A percentile compares a stretch with the other conserved stretches of the same genome.
phyloP scores from a whole-genome alignment of 2,888 invertebrate genomes.

The Lissocephala sabroskyi region DNA sequence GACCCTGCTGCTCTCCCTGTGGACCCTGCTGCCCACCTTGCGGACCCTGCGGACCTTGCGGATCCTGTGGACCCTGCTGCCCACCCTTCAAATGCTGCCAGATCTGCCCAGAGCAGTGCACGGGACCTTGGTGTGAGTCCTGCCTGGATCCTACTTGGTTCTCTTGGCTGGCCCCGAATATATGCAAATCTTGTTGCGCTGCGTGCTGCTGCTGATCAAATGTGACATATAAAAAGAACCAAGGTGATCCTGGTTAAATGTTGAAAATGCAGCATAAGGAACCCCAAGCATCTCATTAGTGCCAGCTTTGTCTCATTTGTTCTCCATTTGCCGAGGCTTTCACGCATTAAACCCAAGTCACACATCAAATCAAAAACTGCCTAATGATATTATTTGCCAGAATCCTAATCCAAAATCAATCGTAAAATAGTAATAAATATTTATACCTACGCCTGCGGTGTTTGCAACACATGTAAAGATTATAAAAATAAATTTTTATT shows the following conservation, averaged over 20 bases:
- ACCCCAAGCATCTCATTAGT: not conserved
- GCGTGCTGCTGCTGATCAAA: not conserved
- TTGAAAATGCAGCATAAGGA: not conserved
- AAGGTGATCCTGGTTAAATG: not conserved
- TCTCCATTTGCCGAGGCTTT: not conserved
- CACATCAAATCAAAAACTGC: not conserved
- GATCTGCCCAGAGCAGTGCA: conserved; percentile 18
- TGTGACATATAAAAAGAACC: not conserved
- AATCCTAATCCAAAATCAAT: conserved; percentile 48
- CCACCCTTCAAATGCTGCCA: no score
- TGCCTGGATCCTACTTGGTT: conserved; percentile 23
- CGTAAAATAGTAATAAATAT: conserved; percentile 62
- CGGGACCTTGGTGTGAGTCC: conserved; percentile 18
- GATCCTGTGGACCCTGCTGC: no score
- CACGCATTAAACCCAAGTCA: not conserved
- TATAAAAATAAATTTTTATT: conserved; percentile 61
- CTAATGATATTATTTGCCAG: conserved; percentile 43
- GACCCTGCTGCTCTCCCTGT: no score
- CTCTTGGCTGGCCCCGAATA: conserved; percentile 19
- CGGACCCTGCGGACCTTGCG: no score
- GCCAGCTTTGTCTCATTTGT: not conserved
- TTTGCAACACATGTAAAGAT: conserved; percentile 52
- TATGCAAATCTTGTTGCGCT: not conserved
- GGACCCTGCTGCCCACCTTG: conserved; percentile 22
- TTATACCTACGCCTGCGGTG: conserved; percentile 31